Evolutionary conservation across 2,888 invertebrate species (phyloP), one percentile per base, ranked within the genome.

Genomic region (Pterostichus niger): DNA sequence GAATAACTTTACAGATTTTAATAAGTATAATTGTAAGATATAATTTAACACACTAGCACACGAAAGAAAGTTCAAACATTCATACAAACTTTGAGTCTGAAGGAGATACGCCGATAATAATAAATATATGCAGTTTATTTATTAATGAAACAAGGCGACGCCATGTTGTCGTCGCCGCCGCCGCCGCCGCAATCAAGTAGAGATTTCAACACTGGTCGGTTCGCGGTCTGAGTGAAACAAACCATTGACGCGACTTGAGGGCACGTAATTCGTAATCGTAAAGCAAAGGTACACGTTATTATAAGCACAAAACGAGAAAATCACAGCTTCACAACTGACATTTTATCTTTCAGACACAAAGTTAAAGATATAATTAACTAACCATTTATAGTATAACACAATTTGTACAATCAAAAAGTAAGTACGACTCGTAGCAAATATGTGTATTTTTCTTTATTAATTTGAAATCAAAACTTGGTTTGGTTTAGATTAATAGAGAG

Each of bases 351-450:
- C 85, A 82, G 84, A 85, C 85, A 84, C 85, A 85, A 85, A 85
- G 85, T 84, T 82, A 83, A 84, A 82, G 83, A 82, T 84, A 80
- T 84, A 76, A 82, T 77, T 83, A 83, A 83, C 77, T 83, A 82
- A 83, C 82, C 83, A 64, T 64, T 83, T 82, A 80, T 77, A 85
- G 85, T 86, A 87, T 92, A 92, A 92, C 92, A 92, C 92, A 93
- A 93, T 93, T 93, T 93, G 93, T 93, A 93, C 93, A 92, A 92
- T 93, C 91, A 92, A 93, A 92, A 91, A 92, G 93, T 93, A 93
- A 93, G 93, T 93, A 93, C 93, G 93, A 93, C 92, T 93, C 92
- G 92, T 93, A 92, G 92, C 92, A 93, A 92, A 92, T 92, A 92
- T 92, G 92, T 92, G 88, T 88, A 85, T 86, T 86, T 87, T 87